These are phyloP conservation scores for Charadrius vociferus DNA, from an alignment of 2,113 vertebrate genomes.

Conservation along the genomic window DNA sequence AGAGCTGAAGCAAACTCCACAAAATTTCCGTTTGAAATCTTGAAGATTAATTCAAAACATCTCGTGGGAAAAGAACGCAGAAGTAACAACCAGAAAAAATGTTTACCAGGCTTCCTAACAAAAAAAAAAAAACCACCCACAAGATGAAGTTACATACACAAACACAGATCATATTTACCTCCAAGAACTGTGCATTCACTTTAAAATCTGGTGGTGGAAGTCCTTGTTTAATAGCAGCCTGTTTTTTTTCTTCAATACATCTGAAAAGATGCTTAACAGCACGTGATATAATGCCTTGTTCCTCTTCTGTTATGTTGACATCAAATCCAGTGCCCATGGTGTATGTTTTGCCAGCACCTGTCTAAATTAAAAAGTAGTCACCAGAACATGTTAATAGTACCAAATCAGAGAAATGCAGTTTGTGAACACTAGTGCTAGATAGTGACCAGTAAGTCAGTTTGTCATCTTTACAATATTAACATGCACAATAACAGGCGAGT, in stretches of 20 bases:
- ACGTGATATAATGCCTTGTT: conserved; percentile 93
- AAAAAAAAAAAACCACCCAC: too few species aligned
- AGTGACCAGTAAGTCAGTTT: neutral
- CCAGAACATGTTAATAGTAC: neutral
- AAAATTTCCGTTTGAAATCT: neutral
- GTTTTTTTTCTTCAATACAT: conserved; percentile 89
- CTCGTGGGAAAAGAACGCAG: neutral
- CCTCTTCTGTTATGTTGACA: conserved; percentile 90
- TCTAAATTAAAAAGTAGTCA: conserved; percentile 75
- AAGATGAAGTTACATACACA: neutral
- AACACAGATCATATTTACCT: conserved; percentile 76
- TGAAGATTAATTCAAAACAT: neutral
- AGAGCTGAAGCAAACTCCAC: neutral
- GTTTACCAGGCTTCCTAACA: neutral
- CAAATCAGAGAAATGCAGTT: neutral
- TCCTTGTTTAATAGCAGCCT: conserved; percentile 85
- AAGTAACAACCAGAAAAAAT: neutral
- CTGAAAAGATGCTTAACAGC: conserved; percentile 92
- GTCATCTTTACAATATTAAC: neutral
- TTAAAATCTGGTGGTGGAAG: conserved; percentile 95
- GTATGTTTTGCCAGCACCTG: conserved; percentile 97
- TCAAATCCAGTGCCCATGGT: conserved; percentile 99
- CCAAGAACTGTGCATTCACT: conserved; percentile 96
- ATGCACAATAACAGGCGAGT: neutral
- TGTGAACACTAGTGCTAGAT: neutral